Conservation (phyloP, 1,140 invertebrate genomes). For the Nixonia krombeini region DNA sequence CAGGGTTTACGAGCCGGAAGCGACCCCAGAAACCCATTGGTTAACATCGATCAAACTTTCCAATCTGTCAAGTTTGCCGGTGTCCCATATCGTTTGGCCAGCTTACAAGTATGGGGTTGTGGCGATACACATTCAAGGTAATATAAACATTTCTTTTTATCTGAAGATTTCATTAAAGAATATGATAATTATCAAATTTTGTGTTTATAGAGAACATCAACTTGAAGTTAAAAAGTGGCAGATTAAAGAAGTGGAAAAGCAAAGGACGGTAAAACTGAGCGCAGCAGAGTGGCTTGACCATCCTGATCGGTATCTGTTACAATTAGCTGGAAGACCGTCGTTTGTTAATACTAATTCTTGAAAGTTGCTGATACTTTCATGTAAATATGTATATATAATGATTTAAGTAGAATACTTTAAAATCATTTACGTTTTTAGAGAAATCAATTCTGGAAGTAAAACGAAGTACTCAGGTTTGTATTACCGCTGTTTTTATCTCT, state of each 20-base stretch:
- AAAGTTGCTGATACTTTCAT: conserved; percentile 36
- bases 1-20: conserved; percentile 85
- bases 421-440: no score
- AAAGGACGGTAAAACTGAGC: conserved; percentile 84
- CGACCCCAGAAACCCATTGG: conserved; percentile 81
- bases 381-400: conserved; percentile 39
- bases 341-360: conserved; percentile 71
- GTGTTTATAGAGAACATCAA: conserved; percentile 78
- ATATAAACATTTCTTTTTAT: background rate
- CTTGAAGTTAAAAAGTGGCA: conserved; percentile 93
- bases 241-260: conserved; percentile 80
- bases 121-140: conserved; percentile 77
- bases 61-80: conserved; percentile 63
- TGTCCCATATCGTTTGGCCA: conserved; percentile 73
- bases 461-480: no score
- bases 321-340: conserved; percentile 84
- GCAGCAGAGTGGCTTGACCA: conserved; percentile 91
- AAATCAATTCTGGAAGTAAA: no score
- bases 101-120: conserved; percentile 86
- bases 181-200: conserved; percentile 11
- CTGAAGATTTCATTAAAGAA: background rate
- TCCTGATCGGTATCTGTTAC: conserved; percentile 89
- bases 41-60: conserved; percentile 75
- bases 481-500: no score
- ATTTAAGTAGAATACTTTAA: background rate